Evolutionary conservation across 2,797 vertebrate species (phyloP).

Genomic region (Salarias fasciatus): DNA sequence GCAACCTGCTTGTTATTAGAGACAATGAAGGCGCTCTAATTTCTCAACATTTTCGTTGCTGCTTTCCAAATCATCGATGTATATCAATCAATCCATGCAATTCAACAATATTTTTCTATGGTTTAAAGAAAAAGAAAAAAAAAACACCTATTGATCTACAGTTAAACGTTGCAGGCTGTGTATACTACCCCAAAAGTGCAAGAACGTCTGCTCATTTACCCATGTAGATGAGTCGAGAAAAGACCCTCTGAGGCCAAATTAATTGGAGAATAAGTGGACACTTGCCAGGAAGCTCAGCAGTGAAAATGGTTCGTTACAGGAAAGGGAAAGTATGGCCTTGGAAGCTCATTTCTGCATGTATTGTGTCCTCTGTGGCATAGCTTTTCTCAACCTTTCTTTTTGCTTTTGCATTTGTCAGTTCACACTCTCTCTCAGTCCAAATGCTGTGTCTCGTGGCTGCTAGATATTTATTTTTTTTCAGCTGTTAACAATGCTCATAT

Average conservation of each 20-base stretch:
- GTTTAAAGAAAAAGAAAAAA: background rate
- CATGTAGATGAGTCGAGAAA: slow-evolving; percentile 72
- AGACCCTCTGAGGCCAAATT: slow-evolving; percentile 77
- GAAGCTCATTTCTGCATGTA: slow-evolving; percentile 61
- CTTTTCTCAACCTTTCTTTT: slow-evolving; percentile 55
- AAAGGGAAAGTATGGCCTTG: slow-evolving; percentile 60
- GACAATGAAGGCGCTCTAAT: slow-evolving; percentile 2
- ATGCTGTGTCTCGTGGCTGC: slow-evolving; percentile 31
- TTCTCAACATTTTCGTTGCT: slow-evolving; percentile 3
- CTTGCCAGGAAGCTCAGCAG: slow-evolving; percentile 76
- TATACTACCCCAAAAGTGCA: slow-evolving; percentile 65
- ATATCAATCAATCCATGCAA: slow-evolving; percentile 22
- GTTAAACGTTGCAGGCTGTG: slow-evolving; percentile 37
- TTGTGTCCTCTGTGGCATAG: slow-evolving; percentile 51
- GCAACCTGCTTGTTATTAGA: background rate
- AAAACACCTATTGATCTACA: slow-evolving; percentile 50
- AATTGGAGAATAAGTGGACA: slow-evolving; percentile 80
- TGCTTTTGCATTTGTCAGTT: slow-evolving; percentile 59
- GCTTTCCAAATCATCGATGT: background rate
- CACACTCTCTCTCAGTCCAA: slow-evolving; percentile 48
- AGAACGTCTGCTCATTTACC: slow-evolving; percentile 69
- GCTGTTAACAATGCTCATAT: slow-evolving; percentile 28
- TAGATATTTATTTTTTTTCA: slow-evolving; percentile 11
- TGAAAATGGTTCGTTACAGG: slow-evolving; percentile 69
- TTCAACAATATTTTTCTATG: slow-evolving; percentile 16